These are phyloP conservation scores for Heterodera schachtii DNA, from an alignment of 1,140 invertebrate genomes.

Conservation along the genomic window DNA sequence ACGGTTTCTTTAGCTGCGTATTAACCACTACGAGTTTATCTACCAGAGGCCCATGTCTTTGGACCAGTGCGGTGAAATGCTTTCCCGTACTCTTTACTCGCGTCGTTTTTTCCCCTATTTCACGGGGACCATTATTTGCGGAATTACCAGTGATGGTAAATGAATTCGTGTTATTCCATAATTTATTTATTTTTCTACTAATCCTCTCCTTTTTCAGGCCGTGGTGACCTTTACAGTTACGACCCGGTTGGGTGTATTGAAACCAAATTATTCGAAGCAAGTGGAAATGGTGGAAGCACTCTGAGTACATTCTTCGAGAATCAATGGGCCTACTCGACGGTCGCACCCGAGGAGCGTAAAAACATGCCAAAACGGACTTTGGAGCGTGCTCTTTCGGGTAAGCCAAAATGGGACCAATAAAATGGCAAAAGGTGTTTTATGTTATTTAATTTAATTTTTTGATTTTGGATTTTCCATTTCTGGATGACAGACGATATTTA, in stretches of 20 bases:
- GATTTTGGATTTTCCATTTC: too few species aligned
- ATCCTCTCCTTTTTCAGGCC: constrained; percentile 70
- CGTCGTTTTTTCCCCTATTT: constrained; percentile 99
- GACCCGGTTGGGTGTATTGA: constrained; percentile 95
- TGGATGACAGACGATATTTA: background rate
- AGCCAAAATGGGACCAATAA: too few species aligned
- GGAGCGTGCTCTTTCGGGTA: constrained; percentile 76
- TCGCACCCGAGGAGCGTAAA: constrained; percentile 6
- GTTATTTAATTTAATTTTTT: too few species aligned
- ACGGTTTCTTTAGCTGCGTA: constrained; percentile 49
- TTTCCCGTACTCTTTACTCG: constrained; percentile 92
- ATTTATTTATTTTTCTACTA: constrained; percentile 21
- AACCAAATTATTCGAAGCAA: constrained; percentile 77
- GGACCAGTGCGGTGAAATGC: constrained; percentile 86
- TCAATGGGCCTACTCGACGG: constrained; percentile 63
- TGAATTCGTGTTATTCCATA: background rate
- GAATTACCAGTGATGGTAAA: constrained; percentile 69
- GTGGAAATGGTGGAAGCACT: constrained; percentile 74
- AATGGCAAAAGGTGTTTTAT: too few species aligned
- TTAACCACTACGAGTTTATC: constrained; percentile 80
- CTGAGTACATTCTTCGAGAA: constrained; percentile 72
- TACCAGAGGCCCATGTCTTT: constrained; percentile 91
- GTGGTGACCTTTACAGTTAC: constrained; percentile 90
- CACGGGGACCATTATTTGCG: constrained; percentile 89
- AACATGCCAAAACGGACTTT: constrained; percentile 70